Base-by-base conservation (phyloP, 2,113 vertebrate species). In the Meles meles region DNA sequence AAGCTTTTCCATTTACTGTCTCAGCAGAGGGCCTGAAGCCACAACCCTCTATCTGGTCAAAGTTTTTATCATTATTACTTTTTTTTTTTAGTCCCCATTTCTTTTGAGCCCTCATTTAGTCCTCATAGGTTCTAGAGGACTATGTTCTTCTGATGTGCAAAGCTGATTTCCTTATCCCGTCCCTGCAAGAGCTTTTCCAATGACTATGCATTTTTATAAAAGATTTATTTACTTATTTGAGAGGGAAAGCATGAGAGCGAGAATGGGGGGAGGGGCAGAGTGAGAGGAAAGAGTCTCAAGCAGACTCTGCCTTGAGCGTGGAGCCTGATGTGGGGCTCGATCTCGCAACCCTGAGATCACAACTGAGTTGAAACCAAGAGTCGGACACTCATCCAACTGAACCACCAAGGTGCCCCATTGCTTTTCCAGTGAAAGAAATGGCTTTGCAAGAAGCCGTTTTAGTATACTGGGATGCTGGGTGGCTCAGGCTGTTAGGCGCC, bases 1-100 rank as follows among this genome's bases (percentile, higher is more conserved):
- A 89, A 96, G 93, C 79, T 86, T 93, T 95, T 87, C 86, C 39
- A 42, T 94, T 74, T 82, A 67, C 93, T 72, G 49, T 49, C 87
- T 93, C 67, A 59, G 39, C 44, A 72, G 25, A 42, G 84, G 65
- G 37, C 83, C 37, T 72, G 61, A 85, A 93, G 49, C 63, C 81
- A 85, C 13, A 83, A 23, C 6, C 31, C 23, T 6, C 39, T 59
- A 29, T 76, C 83, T 93, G 63, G 81, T 95, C 69, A 84, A 76
- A 93, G 21, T 87, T 95, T 93, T 65, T 85, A 59, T 85, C 87
- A 83, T 39, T 69, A n/a, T 76, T 80, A 88, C 74, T 72, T 72
- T 44, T 72, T 52, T 47, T 55, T 79, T 63, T 55, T 63, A 79
- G 76, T 86, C 13, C 39, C 93, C n/a, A 52, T 42, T 74, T 74